Percentiles rank a stretch among this genome's conserved stretches.
Evolutionary conservation across 1,140 invertebrate species (phyloP).

Genomic region (Eupeodes corollae): DNA sequence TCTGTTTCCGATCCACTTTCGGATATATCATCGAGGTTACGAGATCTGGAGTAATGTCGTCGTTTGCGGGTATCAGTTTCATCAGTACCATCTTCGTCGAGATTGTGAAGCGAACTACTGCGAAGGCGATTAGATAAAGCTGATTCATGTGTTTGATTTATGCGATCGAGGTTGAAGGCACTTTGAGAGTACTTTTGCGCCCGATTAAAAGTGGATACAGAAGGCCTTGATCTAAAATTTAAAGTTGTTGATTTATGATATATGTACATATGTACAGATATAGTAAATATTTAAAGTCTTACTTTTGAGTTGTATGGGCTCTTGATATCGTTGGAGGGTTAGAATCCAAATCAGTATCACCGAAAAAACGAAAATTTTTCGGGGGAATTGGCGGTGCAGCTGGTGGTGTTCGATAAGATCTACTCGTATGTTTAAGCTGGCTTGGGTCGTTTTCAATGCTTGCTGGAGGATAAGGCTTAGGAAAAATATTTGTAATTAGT

Average conservation of each 20-base stretch:
- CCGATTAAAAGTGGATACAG: not conserved
- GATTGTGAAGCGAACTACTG: conserved; percentile 10
- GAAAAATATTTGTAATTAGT: no score
- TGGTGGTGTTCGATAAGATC: conserved; percentile 12
- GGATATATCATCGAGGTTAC: conserved; percentile 32
- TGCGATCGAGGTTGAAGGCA: conserved; percentile 28
- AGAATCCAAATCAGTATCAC: conserved; percentile 65
- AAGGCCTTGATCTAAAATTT: not conserved
- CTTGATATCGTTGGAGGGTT: conserved; percentile 41
- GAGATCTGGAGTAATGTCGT: conserved; percentile 32
- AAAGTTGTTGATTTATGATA: not conserved
- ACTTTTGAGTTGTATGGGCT: conserved; percentile 47
- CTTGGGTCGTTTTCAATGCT: no score
- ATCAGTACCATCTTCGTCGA: conserved; percentile 14
- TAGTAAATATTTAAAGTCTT: not conserved
- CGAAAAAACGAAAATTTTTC: conserved; percentile 68
- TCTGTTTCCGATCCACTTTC: conserved; percentile 35
- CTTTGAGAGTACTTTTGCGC: conserved; percentile 33
- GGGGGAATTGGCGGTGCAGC: conserved; percentile 38
- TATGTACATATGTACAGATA: not conserved
- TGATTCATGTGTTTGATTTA: conserved; percentile 15
- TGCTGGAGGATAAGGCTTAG: no score
- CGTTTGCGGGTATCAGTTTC: conserved; percentile 32
- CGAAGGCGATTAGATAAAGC: conserved; percentile 10
- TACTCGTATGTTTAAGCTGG: no score